phyloP scores from a whole-genome alignment of 2,888 invertebrate species.

The Apamea crenata region DNA sequence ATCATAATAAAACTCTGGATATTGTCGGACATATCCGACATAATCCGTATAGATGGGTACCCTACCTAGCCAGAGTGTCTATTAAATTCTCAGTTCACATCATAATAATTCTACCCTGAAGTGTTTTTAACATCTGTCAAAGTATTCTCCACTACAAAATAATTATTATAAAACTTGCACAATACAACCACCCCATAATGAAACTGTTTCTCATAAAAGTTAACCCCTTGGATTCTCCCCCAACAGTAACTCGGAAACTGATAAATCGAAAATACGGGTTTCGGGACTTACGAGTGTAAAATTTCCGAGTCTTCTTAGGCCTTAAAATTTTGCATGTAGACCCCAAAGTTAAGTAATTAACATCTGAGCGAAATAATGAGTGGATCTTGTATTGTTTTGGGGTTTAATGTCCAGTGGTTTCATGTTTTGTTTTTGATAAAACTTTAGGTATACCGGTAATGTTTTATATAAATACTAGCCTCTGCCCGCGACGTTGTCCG shows the following conservation, averaged over 20 bases:
- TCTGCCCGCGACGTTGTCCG: too few species aligned
- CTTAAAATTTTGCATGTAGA: conserved; percentile 47
- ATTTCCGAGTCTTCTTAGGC: conserved; percentile 41
- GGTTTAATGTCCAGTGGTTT: conserved; percentile 39
- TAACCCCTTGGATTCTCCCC: conserved; percentile 52
- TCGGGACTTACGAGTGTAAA: conserved; percentile 28
- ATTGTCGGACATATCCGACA: background rate
- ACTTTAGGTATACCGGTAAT: conserved; percentile 30
- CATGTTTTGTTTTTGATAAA: conserved; percentile 30
- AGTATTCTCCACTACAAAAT: conserved; percentile 21
- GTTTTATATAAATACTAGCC: conserved; percentile 12
- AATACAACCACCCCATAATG: conserved; percentile 45
- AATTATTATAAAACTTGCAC: conserved; percentile 26
- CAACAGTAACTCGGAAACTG: conserved; percentile 32
- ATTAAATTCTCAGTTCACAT: conserved; percentile 22
- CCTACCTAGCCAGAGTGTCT: background rate
- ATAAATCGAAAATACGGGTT: conserved; percentile 53
- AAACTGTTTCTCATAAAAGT: conserved; percentile 25
- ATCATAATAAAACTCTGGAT: too few species aligned
- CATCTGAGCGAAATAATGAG: conserved; percentile 48
- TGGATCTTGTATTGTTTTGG: conserved; percentile 55
- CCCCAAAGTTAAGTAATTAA: conserved; percentile 63
- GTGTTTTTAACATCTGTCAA: conserved; percentile 45
- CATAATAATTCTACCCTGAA: conserved; percentile 19
- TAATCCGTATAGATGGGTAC: background rate